phyloP scores from a whole-genome alignment of 2,888 invertebrate species.

The Minunthozetes semirufus region DNA sequence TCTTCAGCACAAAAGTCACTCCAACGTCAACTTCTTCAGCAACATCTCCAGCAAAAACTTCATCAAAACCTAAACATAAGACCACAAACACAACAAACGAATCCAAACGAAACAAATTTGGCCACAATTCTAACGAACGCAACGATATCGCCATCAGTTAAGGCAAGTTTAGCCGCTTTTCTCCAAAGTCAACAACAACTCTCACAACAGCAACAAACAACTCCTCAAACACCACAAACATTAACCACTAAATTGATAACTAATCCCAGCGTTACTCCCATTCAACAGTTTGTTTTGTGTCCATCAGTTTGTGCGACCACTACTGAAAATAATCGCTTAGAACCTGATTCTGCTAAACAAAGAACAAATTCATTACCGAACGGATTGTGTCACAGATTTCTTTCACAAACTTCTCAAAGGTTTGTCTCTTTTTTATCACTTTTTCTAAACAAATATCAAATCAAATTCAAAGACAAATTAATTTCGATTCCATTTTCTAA shows the following conservation, averaged over 20 bases:
- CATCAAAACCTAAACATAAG: slow-evolving; percentile 18
- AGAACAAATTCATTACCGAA: slow-evolving; percentile 33
- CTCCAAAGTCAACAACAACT: slow-evolving; percentile 30
- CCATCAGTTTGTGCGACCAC: slow-evolving; percentile 8
- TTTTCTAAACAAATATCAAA: too few relatives aligned
- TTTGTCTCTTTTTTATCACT: not conserved
- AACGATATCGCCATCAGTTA: slow-evolving; percentile 21
- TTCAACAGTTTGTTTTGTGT: slow-evolving; percentile 28
- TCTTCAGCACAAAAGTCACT: slow-evolving; percentile 50
- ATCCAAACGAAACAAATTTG: slow-evolving; percentile 11
- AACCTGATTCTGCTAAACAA: slow-evolving; percentile 20
- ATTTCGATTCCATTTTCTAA: too few relatives aligned
- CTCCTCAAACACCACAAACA: slow-evolving; percentile 29
- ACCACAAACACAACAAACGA: slow-evolving; percentile 29
- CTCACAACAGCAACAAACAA: too few relatives aligned
- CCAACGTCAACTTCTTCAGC: slow-evolving; percentile 52
- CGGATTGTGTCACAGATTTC: slow-evolving; percentile 26
- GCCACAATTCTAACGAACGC: slow-evolving; percentile 8
- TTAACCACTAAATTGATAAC: slow-evolving; percentile 35
- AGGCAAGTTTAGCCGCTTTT: slow-evolving; percentile 19
- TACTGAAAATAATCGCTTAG: not conserved
- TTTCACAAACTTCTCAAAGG: slow-evolving; percentile 26
- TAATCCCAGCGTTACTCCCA: slow-evolving; percentile 40
- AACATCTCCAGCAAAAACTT: slow-evolving; percentile 62
- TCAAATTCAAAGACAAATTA: too few relatives aligned